A percentile compares a stretch with the other conserved stretches of the same genome.
Evolutionary conservation across 2,113 vertebrate species (phyloP).

Genomic region (Heterochromis multidens): DNA sequence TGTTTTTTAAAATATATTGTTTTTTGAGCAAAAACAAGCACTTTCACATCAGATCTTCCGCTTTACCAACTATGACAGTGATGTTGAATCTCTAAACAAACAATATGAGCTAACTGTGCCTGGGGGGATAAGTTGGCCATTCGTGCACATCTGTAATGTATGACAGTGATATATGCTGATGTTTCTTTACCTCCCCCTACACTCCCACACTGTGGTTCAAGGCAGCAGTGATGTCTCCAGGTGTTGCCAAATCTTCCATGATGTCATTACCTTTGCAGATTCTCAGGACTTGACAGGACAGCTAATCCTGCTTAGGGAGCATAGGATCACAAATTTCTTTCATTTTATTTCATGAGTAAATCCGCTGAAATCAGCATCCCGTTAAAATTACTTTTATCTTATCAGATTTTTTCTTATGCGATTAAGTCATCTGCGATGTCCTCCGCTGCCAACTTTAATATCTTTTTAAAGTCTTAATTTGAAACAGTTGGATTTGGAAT

Average conservation of each 20-base stretch:
- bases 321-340: not conserved
- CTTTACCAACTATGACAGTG: not conserved
- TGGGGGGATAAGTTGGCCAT: not conserved
- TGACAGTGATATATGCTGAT: not conserved
- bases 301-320: not conserved
- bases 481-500: not conserved
- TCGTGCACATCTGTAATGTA: not conserved
- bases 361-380: slow-evolving; percentile 6
- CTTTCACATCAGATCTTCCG: not conserved
- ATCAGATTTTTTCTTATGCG: not conserved
- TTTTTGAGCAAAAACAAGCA: not conserved
- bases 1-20: too few species aligned
- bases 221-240: slow-evolving; percentile 10
- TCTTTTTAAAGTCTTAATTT: not conserved
- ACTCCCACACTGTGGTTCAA: not conserved
- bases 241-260: slow-evolving; percentile 45
- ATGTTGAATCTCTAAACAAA: not conserved
- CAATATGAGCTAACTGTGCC: not conserved
- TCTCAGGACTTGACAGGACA: not conserved
- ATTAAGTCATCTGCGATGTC: not conserved
- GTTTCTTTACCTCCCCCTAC: not conserved
- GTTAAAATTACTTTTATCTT: slow-evolving; percentile 15
- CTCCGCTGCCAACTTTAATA: not conserved
- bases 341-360: slow-evolving; percentile 4
- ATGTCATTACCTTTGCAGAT: slow-evolving; percentile 30